Conservation (phyloP, 2,888 invertebrate genomes). For the Chironomus tentans region DNA sequence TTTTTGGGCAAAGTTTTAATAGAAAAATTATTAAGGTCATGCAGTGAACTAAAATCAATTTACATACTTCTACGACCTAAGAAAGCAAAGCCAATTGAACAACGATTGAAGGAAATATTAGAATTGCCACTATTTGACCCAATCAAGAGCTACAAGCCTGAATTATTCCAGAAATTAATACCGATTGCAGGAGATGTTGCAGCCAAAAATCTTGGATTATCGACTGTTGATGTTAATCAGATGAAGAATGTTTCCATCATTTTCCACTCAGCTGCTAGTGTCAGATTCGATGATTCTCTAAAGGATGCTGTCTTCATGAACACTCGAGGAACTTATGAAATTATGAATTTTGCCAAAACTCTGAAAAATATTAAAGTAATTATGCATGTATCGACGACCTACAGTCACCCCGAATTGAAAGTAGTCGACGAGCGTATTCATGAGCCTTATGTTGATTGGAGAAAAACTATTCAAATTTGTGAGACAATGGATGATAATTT, state of each 20-base stretch:
- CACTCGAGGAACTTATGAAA: conserved; percentile 54
- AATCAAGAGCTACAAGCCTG: conserved; percentile 46
- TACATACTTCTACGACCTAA: conserved; percentile 70
- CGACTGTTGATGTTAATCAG: conserved; percentile 44
- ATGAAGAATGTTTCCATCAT: conserved; percentile 56
- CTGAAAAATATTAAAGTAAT: conserved; percentile 48
- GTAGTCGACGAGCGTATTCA: conserved; percentile 70
- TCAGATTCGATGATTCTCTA: conserved; percentile 70
- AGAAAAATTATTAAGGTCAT: conserved; percentile 78
- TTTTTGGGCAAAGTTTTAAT: conserved; percentile 58
- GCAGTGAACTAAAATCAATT: conserved; percentile 61
- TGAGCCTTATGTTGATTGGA: conserved; percentile 55
- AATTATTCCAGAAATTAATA: conserved; percentile 51
- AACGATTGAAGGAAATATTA: conserved; percentile 54
- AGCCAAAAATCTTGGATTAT: conserved; percentile 50
- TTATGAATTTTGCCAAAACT: conserved; percentile 50
- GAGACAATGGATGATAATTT: conserved; percentile 51
- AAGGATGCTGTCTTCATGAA: conserved; percentile 55
- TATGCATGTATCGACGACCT: conserved; percentile 80
- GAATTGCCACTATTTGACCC: conserved; percentile 43
- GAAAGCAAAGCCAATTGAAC: conserved; percentile 53
- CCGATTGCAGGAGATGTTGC: conserved; percentile 55
- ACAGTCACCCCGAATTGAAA: conserved; percentile 67
- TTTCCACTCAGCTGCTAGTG: conserved; percentile 70
- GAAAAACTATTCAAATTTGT: conserved; percentile 53